These are phyloP conservation scores for Merluccius polli DNA, from an alignment of 2,797 vertebrate genomes.

Conservation along the genomic window DNA sequence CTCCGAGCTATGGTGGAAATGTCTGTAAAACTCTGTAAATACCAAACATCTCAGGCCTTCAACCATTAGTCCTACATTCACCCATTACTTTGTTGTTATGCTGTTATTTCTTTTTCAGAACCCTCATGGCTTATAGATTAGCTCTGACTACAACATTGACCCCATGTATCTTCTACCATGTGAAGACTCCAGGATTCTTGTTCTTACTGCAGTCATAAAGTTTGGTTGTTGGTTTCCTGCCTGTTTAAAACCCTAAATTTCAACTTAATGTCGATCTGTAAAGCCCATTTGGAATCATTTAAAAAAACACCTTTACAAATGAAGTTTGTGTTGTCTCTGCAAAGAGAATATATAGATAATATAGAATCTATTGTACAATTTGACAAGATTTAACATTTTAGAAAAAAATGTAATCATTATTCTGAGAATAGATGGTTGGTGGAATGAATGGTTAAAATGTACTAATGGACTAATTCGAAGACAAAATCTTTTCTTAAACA, in stretches of 20 bases:
- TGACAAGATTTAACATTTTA: neutral
- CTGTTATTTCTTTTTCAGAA: neutral
- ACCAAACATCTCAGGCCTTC: slow-evolving; percentile 1
- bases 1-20: neutral
- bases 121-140: neutral
- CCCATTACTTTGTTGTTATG: neutral
- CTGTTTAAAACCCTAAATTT: neutral
- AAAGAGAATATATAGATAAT: neutral
- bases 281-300: neutral
- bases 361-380: neutral
- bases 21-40: neutral
- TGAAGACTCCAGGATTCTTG: neutral
- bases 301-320: neutral
- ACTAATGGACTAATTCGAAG: neutral
- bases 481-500: slow-evolving; percentile 34
- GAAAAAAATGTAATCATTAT: neutral
- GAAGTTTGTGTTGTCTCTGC: neutral
- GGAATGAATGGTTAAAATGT: neutral
- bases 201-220: neutral
- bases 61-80: neutral
- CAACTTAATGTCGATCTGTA: neutral
- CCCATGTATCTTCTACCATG: neutral
- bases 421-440: neutral
- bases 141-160: neutral
- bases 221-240: neutral